phyloP scores from a whole-genome alignment of 1,140 invertebrate species.

The Drosophila azteca region DNA sequence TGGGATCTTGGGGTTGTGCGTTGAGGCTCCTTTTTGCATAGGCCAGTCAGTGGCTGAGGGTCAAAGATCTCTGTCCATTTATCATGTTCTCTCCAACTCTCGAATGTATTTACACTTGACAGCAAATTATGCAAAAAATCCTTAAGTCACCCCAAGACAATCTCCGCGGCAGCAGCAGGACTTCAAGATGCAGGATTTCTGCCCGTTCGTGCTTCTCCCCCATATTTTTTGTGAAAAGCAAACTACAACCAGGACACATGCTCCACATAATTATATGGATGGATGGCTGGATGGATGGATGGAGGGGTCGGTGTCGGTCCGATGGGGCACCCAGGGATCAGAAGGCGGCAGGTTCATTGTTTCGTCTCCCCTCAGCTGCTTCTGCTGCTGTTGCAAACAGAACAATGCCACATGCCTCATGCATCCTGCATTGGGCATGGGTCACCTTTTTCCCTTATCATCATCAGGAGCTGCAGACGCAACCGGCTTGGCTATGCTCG shows the following conservation, averaged over 20 bases:
- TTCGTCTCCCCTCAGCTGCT: neutral
- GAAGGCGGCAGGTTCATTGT: too few species aligned
- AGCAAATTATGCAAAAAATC: conserved; percentile 1
- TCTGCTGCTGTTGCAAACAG: neutral
- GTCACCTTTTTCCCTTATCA: conserved; percentile 54
- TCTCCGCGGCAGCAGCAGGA: neutral
- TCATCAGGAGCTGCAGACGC: neutral
- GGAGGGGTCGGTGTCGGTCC: conserved; percentile 43
- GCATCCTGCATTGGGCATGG: conserved; percentile 49
- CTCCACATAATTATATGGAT: conserved; percentile 46
- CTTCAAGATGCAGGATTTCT: neutral
- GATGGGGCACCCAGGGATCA: conserved; percentile 51
- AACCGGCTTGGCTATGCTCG: too few species aligned
- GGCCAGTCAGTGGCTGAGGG: neutral
- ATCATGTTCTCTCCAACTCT: neutral
- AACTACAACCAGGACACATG: conserved; percentile 47
- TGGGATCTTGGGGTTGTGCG: too few species aligned
- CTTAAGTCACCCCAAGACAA: neutral
- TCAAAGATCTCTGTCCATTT: conserved; percentile 12
- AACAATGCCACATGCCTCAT: conserved; percentile 31
- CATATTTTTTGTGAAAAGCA: conserved; percentile 64
- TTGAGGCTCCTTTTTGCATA: too few species aligned
- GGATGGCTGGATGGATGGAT: conserved; percentile 32
- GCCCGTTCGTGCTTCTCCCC: conserved; percentile 25
- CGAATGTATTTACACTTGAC: conserved; percentile 7